Percentiles rank a stretch among this genome's conserved stretches.
Evolutionary conservation across 1,140 invertebrate species (phyloP).

Genomic region (Triops cancriformis): DNA sequence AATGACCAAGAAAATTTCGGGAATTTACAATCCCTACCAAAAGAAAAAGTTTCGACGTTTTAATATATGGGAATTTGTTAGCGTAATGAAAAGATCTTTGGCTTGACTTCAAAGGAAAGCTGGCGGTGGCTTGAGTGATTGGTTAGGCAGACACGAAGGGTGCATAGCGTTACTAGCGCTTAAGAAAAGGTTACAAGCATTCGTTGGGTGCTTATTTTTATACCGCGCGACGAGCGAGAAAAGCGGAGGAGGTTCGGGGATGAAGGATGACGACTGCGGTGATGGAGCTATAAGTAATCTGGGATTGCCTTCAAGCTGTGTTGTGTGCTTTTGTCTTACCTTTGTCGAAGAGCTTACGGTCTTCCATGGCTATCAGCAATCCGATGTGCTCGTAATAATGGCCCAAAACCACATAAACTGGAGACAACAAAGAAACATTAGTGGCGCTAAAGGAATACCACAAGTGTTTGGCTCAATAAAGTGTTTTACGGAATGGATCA

Average conservation of each 20-base stretch:
- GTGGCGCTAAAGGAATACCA: no score
- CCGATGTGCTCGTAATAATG: slow-evolving; percentile 78
- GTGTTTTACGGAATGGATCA: no score
- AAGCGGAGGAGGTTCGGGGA: neutral
- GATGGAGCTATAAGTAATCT: slow-evolving; percentile 7
- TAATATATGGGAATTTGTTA: neutral
- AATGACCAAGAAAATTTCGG: neutral
- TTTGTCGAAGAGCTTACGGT: slow-evolving; percentile 68
- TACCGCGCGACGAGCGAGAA: neutral
- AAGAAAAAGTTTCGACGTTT: neutral
- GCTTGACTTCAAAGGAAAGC: neutral
- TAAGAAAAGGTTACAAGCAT: neutral
- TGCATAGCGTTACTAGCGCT: neutral
- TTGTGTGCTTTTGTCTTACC: slow-evolving; percentile 48
- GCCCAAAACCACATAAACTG: slow-evolving; percentile 87
- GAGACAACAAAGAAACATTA: slow-evolving; percentile 38
- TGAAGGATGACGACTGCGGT: neutral
- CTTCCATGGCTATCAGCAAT: slow-evolving; percentile 68
- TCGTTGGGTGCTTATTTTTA: neutral
- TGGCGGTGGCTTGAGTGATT: neutral
- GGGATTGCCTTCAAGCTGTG: neutral
- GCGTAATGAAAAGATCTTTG: neutral
- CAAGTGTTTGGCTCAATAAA: no score
- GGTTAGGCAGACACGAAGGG: neutral
- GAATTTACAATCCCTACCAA: neutral